Evolutionary conservation across 2,113 vertebrate species (phyloP), one percentile per base, ranked within the genome.

Genomic region (Takifugu flavidus): DNA sequence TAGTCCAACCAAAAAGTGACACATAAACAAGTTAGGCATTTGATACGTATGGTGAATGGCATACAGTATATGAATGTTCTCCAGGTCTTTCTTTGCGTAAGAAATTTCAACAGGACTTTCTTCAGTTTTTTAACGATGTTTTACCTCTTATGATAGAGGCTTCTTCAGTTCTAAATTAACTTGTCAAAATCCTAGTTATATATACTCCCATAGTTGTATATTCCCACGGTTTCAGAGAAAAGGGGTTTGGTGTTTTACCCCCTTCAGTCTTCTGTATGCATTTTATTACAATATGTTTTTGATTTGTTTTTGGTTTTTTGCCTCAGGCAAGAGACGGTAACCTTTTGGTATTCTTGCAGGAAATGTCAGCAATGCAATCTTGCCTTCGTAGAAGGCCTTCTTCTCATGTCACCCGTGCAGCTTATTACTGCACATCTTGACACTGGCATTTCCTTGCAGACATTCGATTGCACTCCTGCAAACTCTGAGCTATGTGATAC

Each of bases 401-500:
- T 20, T 62, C 67, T 74, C 65, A 54, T 45, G 44, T 45, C 44
- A 52, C 55, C 64, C 53, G 59, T 77, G 56, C 64, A 53, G 72
- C 79, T 81, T 72, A 81, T 84, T 80, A 82, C 52, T 70, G 72
- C 72, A 60, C 58, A 74, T 67, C 58, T 74, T 61, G 67, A 74
- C 66, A 72, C 61, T 67, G 53, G n/a, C 53, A 72, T 82, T 27
- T 68, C 72, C 85, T 85, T 85, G 74, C 78, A 74, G 86, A 86
- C 84, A 59, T 43, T 27, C 6, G 43, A 63, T 14, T 46, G 14
- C 13, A 13, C 4, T 34, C 67, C 67, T 20, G 20, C 20, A 20
- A 20, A 20, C 20, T 31, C 25, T 13, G n/a, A 71, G 39, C 57
- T 60, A 55, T 49, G 70, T 12, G 63, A 56, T 29, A 72, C 65